phyloP scores from a whole-genome alignment of 2,888 invertebrate species.

The Synanthedon tipuliformis region DNA sequence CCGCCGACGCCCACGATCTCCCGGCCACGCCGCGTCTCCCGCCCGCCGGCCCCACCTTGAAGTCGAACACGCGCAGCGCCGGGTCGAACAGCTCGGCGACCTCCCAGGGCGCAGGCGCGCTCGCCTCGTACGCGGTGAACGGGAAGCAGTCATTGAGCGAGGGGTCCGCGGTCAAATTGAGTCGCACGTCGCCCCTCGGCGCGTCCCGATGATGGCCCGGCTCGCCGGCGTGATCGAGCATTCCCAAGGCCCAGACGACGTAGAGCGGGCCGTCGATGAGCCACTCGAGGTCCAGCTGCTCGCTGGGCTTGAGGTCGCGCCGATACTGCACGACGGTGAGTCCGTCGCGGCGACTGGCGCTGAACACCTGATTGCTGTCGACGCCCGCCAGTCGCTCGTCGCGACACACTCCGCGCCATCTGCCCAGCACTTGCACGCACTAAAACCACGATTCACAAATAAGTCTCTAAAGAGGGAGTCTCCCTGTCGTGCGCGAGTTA shows the following conservation, averaged over 20 bases:
- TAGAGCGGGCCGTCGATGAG: slow-evolving; percentile 73
- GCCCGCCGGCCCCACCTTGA: slow-evolving; percentile 87
- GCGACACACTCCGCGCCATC: slow-evolving; percentile 87
- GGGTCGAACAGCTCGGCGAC: slow-evolving; percentile 72
- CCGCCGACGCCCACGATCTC: slow-evolving; percentile 73
- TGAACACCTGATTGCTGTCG: slow-evolving; percentile 85
- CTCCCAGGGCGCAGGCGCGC: slow-evolving; percentile 64
- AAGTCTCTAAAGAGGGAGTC: too few relatives aligned
- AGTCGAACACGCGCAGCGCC: slow-evolving; percentile 79
- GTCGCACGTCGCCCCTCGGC: slow-evolving; percentile 75
- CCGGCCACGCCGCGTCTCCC: slow-evolving; percentile 80
- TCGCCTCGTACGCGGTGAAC: slow-evolving; percentile 67
- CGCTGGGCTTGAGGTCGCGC: slow-evolving; percentile 79
- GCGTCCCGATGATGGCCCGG: slow-evolving; percentile 87
- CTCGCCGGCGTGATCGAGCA: slow-evolving; percentile 77
- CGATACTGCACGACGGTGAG: slow-evolving; percentile 84
- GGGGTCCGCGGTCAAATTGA: slow-evolving; percentile 76
- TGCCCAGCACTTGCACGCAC: slow-evolving; percentile 88
- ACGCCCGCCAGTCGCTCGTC: slow-evolving; percentile 85
- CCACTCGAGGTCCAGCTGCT: slow-evolving; percentile 77
- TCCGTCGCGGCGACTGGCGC: slow-evolving; percentile 77
- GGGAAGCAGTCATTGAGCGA: slow-evolving; percentile 78
- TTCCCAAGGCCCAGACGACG: slow-evolving; percentile 87
- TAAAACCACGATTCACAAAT: slow-evolving; percentile 20
- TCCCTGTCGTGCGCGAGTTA: too few relatives aligned